Percentiles rank a stretch among this genome's conserved stretches.
Evolutionary conservation across 2,888 invertebrate genomes (phyloP).

Genomic region (Plebejus melissa): DNA sequence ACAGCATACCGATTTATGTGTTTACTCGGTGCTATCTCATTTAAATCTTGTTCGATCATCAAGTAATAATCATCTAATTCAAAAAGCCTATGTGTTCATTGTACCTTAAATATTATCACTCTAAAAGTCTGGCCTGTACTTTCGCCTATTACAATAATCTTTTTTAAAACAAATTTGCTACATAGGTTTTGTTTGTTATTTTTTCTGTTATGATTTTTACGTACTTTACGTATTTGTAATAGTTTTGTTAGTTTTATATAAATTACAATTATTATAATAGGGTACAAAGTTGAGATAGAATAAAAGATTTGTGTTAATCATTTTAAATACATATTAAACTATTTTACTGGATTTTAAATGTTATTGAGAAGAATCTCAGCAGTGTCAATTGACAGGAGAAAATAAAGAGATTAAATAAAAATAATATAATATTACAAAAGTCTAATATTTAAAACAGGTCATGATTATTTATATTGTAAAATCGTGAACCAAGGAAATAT

Average conservation of each 20-base stretch:
- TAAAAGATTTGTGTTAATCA: constrained; percentile 32
- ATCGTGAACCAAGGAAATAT: constrained; percentile 38
- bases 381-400: constrained; percentile 32
- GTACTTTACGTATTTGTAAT: constrained; percentile 34
- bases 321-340: constrained; percentile 33
- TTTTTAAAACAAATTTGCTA: constrained; percentile 13
- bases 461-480: constrained; percentile 35
- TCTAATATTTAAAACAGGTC: constrained; percentile 34
- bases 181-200: constrained; percentile 33
- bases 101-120: constrained; percentile 35
- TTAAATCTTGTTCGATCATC: constrained; percentile 46
- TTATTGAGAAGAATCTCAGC: constrained; percentile 58
- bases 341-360: constrained; percentile 33
- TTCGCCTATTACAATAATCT: constrained; percentile 35
- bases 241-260: constrained; percentile 42
- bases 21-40: constrained; percentile 68
- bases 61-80: constrained; percentile 41
- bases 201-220: constrained; percentile 38
- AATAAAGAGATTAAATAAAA: constrained; percentile 40
- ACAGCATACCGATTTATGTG: constrained; percentile 48
- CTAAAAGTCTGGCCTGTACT: constrained; percentile 35
- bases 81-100: constrained; percentile 41
- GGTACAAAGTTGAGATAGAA: constrained; percentile 65
- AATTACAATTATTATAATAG: constrained; percentile 44
- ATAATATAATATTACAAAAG: constrained; percentile 36